Percentiles rank a stretch among this genome's conserved stretches.
Evolutionary conservation across 1,140 invertebrate species (phyloP).

Genomic region (Nixonia krombeini): DNA sequence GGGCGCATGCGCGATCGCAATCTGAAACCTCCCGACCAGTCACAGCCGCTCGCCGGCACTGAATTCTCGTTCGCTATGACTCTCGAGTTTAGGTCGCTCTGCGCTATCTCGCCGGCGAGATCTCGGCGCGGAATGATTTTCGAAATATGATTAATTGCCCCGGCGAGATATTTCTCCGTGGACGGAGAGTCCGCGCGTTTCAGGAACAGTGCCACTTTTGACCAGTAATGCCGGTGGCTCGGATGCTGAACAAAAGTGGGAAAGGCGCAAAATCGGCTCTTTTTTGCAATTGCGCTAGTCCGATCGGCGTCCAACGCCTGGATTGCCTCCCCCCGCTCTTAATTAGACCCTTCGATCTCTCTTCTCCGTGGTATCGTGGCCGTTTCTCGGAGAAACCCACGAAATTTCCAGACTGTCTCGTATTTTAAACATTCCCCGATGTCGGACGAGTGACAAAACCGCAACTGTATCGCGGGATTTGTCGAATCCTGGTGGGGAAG

Average conservation of each 20-base stretch:
- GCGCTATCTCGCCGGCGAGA: conserved; percentile 60
- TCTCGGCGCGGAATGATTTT: conserved; percentile 69
- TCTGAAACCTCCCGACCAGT: conserved; percentile 42
- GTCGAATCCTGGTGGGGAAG: conserved; percentile 26
- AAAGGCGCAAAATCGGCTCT: conserved; percentile 18
- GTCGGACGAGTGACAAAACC: conserved; percentile 42
- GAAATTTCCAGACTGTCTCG: conserved; percentile 30
- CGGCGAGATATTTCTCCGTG: conserved; percentile 62
- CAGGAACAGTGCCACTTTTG: conserved; percentile 49
- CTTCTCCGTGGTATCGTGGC: too few relatives aligned
- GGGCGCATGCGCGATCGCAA: conserved; percentile 47
- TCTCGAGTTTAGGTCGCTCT: conserved; percentile 60
- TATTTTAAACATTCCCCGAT: conserved; percentile 35
- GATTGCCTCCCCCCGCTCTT: too few relatives aligned
- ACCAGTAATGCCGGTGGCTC: conserved; percentile 49
- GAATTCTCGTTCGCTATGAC: conserved; percentile 64
- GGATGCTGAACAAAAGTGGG: too few relatives aligned
- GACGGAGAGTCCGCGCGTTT: conserved; percentile 51
- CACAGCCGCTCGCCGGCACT: conserved; percentile 28
- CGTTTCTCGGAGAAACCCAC: conserved; percentile 17
- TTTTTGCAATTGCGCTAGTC: neutral
- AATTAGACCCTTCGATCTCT: too few relatives aligned
- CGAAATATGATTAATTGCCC: conserved; percentile 72
- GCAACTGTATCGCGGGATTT: conserved; percentile 29
- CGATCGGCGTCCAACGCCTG: too few relatives aligned